Base-by-base conservation (phyloP, 2,113 vertebrate genomes). In the Ivindomyrus marchei region DNA sequence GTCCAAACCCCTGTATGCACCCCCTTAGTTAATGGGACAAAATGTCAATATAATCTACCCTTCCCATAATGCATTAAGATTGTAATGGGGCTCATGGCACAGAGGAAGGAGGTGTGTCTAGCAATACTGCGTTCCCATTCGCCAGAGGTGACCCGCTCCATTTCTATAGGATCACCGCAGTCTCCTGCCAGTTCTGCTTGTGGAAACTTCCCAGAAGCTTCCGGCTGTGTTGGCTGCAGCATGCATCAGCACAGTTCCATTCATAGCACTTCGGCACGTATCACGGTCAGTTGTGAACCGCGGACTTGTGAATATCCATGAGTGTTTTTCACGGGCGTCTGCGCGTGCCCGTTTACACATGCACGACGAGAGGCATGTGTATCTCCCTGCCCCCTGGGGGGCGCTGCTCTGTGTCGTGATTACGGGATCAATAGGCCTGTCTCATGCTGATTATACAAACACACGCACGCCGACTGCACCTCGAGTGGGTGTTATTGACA, bases 401-500 rank as follows among this genome's bases (percentile, higher is more conserved):
- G 42, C 4, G 47, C 70, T 53, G 31, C n/a, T 8, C 74, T n/a
- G 24, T 19, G 77, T 89, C 49, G 36, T 27, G n/a, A 45, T 56
- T 53, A 84, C 11, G 10, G 50, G 74, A 89, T 56, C 74, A 42
- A 46, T 50, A 50, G 46, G 89, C 17, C 89, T 50, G 53, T 86
- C 83, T 90, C 56, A 49, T 42, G 5, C 89, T 47, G 84, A 90
- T 90, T 70, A 87, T 31, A 91, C 90, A 90, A 85, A 70, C 91
- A 90, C 90, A 39, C 46, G 91, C 91, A 91, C 90, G 31, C 86
- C 88, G 91, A 91, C 92, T 58, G 89, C 91, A 89, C 91, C 90
- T 90, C 6, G 56, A 62, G 87, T 90, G 90, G 90, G 89, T 45
- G 70, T 91, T 91, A 91, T 91, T 93, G 94, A 93, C 93, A 91